phyloP scores from a whole-genome alignment of 2,888 invertebrate genomes.

The Ctena decussata region DNA sequence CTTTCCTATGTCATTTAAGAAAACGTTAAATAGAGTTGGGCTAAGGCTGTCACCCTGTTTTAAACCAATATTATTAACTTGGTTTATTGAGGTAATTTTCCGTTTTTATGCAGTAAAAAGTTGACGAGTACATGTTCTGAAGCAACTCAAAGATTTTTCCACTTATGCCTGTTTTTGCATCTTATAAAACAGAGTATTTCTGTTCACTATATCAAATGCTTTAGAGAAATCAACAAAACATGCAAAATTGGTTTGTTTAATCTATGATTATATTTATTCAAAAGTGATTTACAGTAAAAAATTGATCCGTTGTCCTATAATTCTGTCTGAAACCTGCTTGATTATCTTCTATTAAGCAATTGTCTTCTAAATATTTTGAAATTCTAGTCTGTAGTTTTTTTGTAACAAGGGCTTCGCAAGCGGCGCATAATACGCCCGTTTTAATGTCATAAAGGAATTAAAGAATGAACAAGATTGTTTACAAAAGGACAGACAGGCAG shows the following conservation, averaged over 20 bases:
- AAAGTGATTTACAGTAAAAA: background rate
- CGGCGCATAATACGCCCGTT: background rate
- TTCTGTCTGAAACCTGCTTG: background rate
- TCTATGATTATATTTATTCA: background rate
- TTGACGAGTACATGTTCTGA: conserved; percentile 7
- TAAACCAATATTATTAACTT: background rate
- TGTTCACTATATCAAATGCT: conserved; percentile 18
- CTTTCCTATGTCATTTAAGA: conserved; percentile 26
- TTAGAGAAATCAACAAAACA: conserved; percentile 32
- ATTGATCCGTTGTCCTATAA: background rate
- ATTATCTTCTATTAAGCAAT: background rate
- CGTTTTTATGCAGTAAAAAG: background rate
- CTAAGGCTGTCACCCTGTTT: conserved; percentile 19
- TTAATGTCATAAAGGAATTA: no score
- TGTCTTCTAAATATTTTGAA: background rate
- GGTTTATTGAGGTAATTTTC: background rate
- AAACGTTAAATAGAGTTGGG: conserved; percentile 17
- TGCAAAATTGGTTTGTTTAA: conserved; percentile 1
- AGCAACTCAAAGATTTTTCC: background rate
- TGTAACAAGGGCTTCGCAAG: background rate
- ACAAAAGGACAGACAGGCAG: no score
- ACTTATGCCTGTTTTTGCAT: background rate
- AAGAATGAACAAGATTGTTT: no score
- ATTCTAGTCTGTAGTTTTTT: background rate
- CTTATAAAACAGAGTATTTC: background rate